Evolutionary conservation across 2,888 invertebrate genomes (phyloP).

Genomic region (Thymelicus acteon): DNA sequence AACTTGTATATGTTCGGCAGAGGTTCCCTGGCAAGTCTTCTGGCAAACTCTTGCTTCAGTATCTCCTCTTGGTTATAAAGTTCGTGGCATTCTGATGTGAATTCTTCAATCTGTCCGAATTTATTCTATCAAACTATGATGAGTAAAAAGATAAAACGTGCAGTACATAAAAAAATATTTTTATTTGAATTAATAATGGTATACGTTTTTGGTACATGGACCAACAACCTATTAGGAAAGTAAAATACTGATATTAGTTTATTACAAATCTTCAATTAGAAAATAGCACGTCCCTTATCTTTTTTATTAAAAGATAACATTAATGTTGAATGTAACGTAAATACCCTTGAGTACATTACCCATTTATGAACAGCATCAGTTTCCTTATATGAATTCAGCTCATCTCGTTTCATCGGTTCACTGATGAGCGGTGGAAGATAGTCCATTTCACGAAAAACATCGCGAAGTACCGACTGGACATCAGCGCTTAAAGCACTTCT

Average conservation of each 20-base stretch:
- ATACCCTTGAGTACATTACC: conserved; percentile 13
- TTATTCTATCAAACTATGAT: background rate
- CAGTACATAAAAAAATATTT: no score
- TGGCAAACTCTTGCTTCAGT: conserved; percentile 57
- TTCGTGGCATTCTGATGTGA: conserved; percentile 29
- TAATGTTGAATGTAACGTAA: no score
- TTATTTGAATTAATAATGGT: no score
- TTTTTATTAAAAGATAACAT: no score
- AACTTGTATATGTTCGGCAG: conserved; percentile 59
- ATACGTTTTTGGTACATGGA: no score
- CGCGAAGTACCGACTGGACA: conserved; percentile 60
- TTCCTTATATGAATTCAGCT: background rate
- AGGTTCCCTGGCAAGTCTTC: conserved; percentile 51
- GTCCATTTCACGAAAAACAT: conserved; percentile 61
- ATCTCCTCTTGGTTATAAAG: conserved; percentile 49
- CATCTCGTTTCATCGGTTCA: background rate
- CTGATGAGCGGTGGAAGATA: conserved; percentile 53
- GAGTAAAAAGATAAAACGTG: no score
- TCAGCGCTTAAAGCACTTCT: conserved; percentile 57
- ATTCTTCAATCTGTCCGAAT: background rate
- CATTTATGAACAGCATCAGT: background rate
- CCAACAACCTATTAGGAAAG: no score
- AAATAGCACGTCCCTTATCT: no score
- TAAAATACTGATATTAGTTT: no score
- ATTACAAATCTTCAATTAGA: no score